Base-by-base conservation (phyloP, 2,797 vertebrate genomes). In the Coracias cyanogaster region DNA sequence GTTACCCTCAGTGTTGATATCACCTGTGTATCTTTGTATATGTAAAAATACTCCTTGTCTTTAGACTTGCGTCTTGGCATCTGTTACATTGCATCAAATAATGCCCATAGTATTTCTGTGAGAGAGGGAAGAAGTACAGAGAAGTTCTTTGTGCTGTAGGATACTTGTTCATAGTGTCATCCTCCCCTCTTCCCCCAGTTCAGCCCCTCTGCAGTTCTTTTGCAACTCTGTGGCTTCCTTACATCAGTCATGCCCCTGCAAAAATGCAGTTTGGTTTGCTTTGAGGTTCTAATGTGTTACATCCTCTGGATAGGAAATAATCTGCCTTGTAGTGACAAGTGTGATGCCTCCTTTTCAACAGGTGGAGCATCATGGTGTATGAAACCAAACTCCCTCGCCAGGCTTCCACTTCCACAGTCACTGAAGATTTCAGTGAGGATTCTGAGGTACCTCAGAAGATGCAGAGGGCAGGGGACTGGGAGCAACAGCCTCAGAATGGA, bases 311-410 rank as follows among this genome's bases (percentile, higher is more conserved):
- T 83, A 76, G 25, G 15, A 70, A 45, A 33, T 43, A 3, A 9
- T 76, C 35, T 92, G 35, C 48, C 33, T 46, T 77, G 31, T 31
- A 76, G 26, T 94, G 82, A 95, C 37, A 77, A 58, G 28, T 94
- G 1, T 81, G 73, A 33, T 91, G 28, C 37, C 73, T 86, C 17
- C 69, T 94, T 92, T 92, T 87, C 89, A 78, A 92, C 92, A 99
- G 99, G 95, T 99, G 99, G 99, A 99, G 99, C 76, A 99, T 99
- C 89, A 99, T 99, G 99, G 99, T 99, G 10, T 99, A 99, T 7
- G 99, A 99, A 98, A 99, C 99, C 54, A 99, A 99, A 97, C 98
- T 99, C 67, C 99, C 99, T 73, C 98, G 98, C 88, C 99, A 98
- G 96, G 97, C 98, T 66, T 99, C 99, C 9, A 95, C 98, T 39